Evolutionary conservation across 2,797 vertebrate genomes (phyloP), one percentile per base, ranked within the genome.

Genomic region (Mormyrops attenuatus): DNA sequence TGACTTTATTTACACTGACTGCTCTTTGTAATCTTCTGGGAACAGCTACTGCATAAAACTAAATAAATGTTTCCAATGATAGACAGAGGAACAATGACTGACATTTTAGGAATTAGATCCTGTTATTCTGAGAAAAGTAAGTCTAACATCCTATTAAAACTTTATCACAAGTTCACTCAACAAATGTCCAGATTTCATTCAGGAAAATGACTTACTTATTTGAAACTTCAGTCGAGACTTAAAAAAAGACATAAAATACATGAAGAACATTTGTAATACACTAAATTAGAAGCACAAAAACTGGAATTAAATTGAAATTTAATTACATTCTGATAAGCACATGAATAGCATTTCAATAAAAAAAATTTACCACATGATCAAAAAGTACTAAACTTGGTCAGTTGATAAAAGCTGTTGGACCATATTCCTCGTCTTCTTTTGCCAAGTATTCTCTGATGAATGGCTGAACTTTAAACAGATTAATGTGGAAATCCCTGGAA

Each of bases 401-500:
- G 41, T 69, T 15, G 63, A 77, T 82, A 91, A 93, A 93, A 0
- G 38, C 34, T 53, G 92, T 88, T 41, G 93, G 92, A 11, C 73
- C 44, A 69, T 38, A 88, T n/a, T 53, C 88, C 30, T 57, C 34
- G 3, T 38, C 1, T 3, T 0, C 89, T 57, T 92, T 3, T 20
- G 5, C 88, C 4, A 94, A 52, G 84, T 92, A 30, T 1, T 5
- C 0, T 88, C 88, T 50, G 44, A 94, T 91, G 44, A 94, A 94
- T 0, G 41, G 2, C 8, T 82, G 90, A 4, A 94, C 89, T 73
- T 90, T 73, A 80, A 94, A 94, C n/a, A 94, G 92, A 66, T 90
- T 89, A 50, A 90, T 88, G 66, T 94, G 92, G 87, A 91, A 94
- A 89, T 94, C 93, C 90, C 92, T 92, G 50, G 91, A 60, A 1